Base-by-base conservation (phyloP, 2,797 vertebrate species). In the Hydrolagus colliei region DNA sequence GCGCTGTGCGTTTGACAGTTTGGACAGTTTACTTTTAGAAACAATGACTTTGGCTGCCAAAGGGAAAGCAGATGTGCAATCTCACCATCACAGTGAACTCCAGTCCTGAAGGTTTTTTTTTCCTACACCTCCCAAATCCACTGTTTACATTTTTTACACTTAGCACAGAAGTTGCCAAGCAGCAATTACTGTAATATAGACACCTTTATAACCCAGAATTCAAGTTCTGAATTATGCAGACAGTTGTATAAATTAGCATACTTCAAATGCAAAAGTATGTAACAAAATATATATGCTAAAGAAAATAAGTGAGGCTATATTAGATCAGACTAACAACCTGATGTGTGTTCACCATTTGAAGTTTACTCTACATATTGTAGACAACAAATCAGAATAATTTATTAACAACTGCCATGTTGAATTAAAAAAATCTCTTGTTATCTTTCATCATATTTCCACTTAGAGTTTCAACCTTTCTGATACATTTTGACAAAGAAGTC, bases 11-110 rank as follows among this genome's bases (percentile, higher is more conserved):
- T 20, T 84, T 84, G 79, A 41, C 79, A 84, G 27, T 52, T 71
- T 84, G 79, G 65, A 84, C 79, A 84, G 79, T 63, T 35, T 84
- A 67, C 27, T 84, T 16, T 22, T 84, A 68, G 12, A 32, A 20
- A n/a, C 41, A 12, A 71, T 35, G 65, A 16, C 65, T 71, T n/a
- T 68, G 65, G 62, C 22, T 80, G 78, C 63, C 63, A 27, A 22
- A 67, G n/a, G 79, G 41, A 84, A 67, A 32, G 16, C 2, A 67
- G 79, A 82, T 82, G 65, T 68, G 79, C 27, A 67, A 68, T 82
- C 35, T 82, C 79, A 62, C 41, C 63, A 14, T 14, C 41, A 13
- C 16, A 11, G 3, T 41, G 4, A 68, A 65, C 63, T 1, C 22
- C 41, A 82, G 68, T 68, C 79, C 65, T 82, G 16, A 41, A 27